phyloP scores from a whole-genome alignment of 2,797 vertebrate genomes.

The Heliangelus exortis region DNA sequence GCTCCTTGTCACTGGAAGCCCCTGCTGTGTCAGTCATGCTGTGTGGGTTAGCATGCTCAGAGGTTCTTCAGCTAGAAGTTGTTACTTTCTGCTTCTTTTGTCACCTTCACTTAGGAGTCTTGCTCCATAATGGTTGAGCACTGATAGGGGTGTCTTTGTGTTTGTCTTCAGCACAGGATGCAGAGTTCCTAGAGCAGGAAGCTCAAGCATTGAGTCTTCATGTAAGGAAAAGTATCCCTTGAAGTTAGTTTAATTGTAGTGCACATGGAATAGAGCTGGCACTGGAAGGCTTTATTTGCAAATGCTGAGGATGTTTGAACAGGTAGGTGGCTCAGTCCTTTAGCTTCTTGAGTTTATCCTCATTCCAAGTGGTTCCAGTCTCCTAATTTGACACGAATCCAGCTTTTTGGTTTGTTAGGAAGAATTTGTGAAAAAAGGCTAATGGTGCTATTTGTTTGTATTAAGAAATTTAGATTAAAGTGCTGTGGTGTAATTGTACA shows the following conservation, averaged over 20 bases:
- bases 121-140: background rate
- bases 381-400: conserved; percentile 14
- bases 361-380: conserved; percentile 19
- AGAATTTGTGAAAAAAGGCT: conserved; percentile 44
- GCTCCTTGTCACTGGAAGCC: background rate
- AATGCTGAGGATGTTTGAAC: background rate
- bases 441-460: conserved; percentile 72
- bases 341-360: background rate
- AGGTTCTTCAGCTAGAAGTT: background rate
- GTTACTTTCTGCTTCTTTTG: background rate
- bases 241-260: background rate
- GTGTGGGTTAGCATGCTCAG: background rate
- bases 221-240: background rate
- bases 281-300: background rate
- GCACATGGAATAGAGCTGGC: background rate
- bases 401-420: conserved; percentile 29
- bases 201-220: background rate
- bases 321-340: background rate
- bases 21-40: conserved; percentile 9
- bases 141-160: too few relatives aligned
- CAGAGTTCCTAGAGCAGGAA: background rate
- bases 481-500: conserved; percentile 70
- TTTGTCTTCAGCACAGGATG: background rate
- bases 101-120: background rate
- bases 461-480: conserved; percentile 49